Base-by-base conservation (phyloP, 2,113 vertebrate genomes). In the Jaculus jaculus region DNA sequence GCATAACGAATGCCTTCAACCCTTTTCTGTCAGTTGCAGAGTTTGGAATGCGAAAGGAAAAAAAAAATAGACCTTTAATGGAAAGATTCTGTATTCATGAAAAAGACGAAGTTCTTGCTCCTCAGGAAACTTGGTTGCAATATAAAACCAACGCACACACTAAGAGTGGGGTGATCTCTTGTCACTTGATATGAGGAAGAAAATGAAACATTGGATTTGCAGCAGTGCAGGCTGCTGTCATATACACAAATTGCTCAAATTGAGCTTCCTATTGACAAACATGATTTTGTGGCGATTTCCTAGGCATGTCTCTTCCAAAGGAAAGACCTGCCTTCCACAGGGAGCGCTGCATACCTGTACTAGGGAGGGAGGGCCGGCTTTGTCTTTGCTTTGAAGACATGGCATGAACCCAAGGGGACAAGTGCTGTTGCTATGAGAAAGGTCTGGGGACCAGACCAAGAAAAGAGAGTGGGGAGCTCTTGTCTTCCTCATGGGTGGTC, bases 31-130 rank as follows among this genome's bases (percentile, higher is more conserved):
- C 63, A 58, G 66, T 60, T 4, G 30, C 89, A 24, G 85, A 73
- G 93, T 95, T 92, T 95, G 93, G 88, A 96, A 96, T 94, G 84
- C 68, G 90, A 89, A 91, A 16, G 37, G 21, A 17, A 30, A 10
- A 37, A 10, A 37, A 10, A 80, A 69, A 28, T 7, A 66, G 82
- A 87, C 39, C 77, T 92, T 79, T 95, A 89, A 92, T 94, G 92
- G 95, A 92, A 92, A 92, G 96, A 82, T 87, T 97, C 94, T 96
- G 94, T 95, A 96, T 97, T 96, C 95, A 95, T 93, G 96, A 92
- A 90, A 95, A 94, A 95, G 89, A 87, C 68, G 54, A 91, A 93
- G 78, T 90, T 80, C 78, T 73, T 18, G 32, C 71, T 75, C 34
- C 74, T 78, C 91, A 37, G 93, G 83, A 81, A 86, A 51, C 89